phyloP scores from a whole-genome alignment of 92 coral and sea anemone genomes.

The Blastomussa wellsi region DNA sequence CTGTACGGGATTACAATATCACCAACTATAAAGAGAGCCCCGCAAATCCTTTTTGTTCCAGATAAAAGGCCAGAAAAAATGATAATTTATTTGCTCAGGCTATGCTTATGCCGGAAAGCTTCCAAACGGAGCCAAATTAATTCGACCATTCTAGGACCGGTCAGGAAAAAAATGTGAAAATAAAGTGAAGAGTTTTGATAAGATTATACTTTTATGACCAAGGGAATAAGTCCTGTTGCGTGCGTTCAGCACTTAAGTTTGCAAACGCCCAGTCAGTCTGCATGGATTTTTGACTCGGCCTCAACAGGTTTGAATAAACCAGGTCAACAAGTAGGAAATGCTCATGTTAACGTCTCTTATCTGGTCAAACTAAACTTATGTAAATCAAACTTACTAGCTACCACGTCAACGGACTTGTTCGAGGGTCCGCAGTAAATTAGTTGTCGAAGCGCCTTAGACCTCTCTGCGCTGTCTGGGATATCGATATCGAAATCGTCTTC shows the following conservation, averaged over 20 bases:
- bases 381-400: conserved; percentile 56
- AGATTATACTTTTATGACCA: too few relatives aligned
- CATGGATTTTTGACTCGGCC: not conserved
- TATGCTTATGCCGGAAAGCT: too few relatives aligned
- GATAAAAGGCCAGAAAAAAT: too few relatives aligned
- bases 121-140: too few relatives aligned
- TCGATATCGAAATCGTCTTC: not conserved
- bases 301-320: not conserved
- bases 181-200: too few relatives aligned
- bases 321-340: not conserved
- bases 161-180: too few relatives aligned
- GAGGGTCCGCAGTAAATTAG: conserved; percentile 97
- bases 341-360: not conserved
- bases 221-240: not conserved
- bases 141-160: too few relatives aligned
- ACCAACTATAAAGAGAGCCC: too few relatives aligned
- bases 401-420: conserved; percentile 95
- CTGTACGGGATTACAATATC: conserved; percentile 31
- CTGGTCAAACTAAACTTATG: too few relatives aligned
- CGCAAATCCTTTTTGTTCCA: not conserved
- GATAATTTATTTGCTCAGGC: too few relatives aligned
- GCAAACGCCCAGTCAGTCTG: not conserved
- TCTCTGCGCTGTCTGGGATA: not conserved
- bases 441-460: conserved; percentile 56
- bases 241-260: not conserved